Conservation (phyloP, 92 coral and sea anemone species). For the Pocillopora meandrina region DNA sequence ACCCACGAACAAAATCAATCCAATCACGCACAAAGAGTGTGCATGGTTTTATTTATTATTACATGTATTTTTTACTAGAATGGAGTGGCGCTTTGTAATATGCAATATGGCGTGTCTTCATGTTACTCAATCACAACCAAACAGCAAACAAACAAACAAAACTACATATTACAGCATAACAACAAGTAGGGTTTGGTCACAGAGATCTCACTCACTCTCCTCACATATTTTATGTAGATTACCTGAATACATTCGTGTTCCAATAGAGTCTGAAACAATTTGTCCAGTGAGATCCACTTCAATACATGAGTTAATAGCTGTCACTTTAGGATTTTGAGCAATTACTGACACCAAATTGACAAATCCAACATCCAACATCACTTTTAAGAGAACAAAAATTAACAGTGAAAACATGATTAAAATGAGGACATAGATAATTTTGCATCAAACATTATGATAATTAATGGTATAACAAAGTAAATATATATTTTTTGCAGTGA, state of each 20-base stretch:
- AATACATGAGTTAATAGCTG: constrained; percentile 93
- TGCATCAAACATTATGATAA: too few species aligned
- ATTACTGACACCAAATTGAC: constrained; percentile 79
- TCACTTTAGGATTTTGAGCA: constrained; percentile 86
- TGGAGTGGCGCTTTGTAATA: too few species aligned
- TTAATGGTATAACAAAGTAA: too few species aligned
- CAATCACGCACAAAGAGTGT: too few species aligned
- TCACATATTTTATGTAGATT: background rate
- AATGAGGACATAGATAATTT: background rate
- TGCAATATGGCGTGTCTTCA: too few species aligned
- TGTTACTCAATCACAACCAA: background rate
- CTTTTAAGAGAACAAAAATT: constrained; percentile 29
- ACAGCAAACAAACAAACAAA: background rate
- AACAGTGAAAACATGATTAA: background rate
- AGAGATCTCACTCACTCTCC: too few species aligned
- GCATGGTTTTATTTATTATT: too few species aligned
- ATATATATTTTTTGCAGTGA: too few species aligned
- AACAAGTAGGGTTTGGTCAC: background rate
- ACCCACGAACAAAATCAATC: too few species aligned
- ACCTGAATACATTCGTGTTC: constrained; percentile 95
- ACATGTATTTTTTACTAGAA: too few species aligned
- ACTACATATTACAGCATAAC: background rate
- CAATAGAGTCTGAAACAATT: constrained; percentile 96
- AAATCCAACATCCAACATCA: constrained; percentile 92
- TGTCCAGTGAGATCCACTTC: constrained; percentile 97